These are phyloP conservation scores for Drosophila dives DNA, from an alignment of 2,888 invertebrate genomes.

Conservation along the genomic window DNA sequence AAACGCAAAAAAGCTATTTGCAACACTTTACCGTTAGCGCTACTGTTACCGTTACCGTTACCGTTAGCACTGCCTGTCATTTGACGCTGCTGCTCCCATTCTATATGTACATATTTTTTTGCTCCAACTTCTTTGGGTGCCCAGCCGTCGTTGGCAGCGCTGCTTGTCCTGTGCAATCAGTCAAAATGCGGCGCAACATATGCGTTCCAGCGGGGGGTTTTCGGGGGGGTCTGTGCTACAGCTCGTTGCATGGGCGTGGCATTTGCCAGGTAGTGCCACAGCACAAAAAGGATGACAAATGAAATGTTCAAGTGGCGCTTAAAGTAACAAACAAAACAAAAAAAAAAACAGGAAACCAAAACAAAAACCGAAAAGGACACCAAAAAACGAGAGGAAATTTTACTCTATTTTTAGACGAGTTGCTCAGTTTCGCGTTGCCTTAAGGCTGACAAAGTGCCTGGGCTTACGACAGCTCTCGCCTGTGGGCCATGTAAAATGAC, in stretches of 20 bases:
- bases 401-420: constrained; percentile 62
- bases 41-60: constrained; percentile 36
- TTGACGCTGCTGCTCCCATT: constrained; percentile 55
- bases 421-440: constrained; percentile 53
- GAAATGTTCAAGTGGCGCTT: constrained; percentile 79
- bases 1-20: constrained; percentile 81
- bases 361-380: constrained; percentile 11
- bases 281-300: constrained; percentile 77
- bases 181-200: constrained; percentile 78
- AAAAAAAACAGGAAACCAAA: constrained; percentile 42
- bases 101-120: constrained; percentile 43
- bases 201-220: constrained; percentile 49
- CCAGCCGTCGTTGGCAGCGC: constrained; percentile 34
- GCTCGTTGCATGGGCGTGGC: constrained; percentile 51
- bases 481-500: constrained; percentile 54
- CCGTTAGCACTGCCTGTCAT: constrained; percentile 61
- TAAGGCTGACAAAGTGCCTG: constrained; percentile 73
- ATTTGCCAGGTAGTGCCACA: constrained; percentile 57
- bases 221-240: not conserved
- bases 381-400: constrained; percentile 6
- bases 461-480: constrained; percentile 56
- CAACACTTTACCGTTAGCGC: constrained; percentile 78
- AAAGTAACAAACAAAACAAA: constrained; percentile 52
- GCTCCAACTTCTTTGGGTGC: constrained; percentile 23
- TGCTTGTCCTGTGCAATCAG: constrained; percentile 74